Conservation (phyloP, 2,113 vertebrate genomes). For the Heterochromis multidens region DNA sequence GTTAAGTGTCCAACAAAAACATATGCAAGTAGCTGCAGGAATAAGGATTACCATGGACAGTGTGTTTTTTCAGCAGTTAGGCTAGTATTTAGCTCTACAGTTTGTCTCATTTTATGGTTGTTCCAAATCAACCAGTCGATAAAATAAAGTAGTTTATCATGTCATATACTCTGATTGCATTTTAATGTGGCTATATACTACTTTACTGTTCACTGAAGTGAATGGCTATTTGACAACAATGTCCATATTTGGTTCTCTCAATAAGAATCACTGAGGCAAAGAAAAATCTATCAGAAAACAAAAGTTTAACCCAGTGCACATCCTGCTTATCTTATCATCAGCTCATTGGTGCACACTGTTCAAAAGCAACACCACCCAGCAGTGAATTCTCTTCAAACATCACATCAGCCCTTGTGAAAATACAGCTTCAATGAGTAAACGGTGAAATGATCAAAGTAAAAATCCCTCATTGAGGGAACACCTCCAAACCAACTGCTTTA, state of each 20-base stretch:
- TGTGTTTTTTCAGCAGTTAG: slow-evolving; percentile 60
- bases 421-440: slow-evolving; percentile 13
- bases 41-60: slow-evolving; percentile 39
- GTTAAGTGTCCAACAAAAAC: slow-evolving; percentile 64
- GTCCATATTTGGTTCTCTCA: slow-evolving; percentile 46
- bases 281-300: slow-evolving; percentile 24
- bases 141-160: slow-evolving; percentile 1
- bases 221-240: slow-evolving; percentile 11
- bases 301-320: slow-evolving; percentile 17
- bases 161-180: neutral
- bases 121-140: slow-evolving; percentile 1
- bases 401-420: slow-evolving; percentile 9
- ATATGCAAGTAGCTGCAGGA: slow-evolving; percentile 50
- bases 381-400: slow-evolving; percentile 46
- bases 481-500: slow-evolving; percentile 37
- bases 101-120: slow-evolving; percentile 23
- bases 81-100: slow-evolving; percentile 3
- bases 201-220: slow-evolving; percentile 9
- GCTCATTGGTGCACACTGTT: slow-evolving; percentile 40
- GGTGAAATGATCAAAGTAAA: slow-evolving; percentile 51
- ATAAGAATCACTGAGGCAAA: slow-evolving; percentile 1
- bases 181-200: neutral
- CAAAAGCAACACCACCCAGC: slow-evolving; percentile 39
- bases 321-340: slow-evolving; percentile 38
- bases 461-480: slow-evolving; percentile 46